These are phyloP conservation scores for Apis cerana DNA, from an alignment of 1,140 invertebrate genomes.

Conservation along the genomic window DNA sequence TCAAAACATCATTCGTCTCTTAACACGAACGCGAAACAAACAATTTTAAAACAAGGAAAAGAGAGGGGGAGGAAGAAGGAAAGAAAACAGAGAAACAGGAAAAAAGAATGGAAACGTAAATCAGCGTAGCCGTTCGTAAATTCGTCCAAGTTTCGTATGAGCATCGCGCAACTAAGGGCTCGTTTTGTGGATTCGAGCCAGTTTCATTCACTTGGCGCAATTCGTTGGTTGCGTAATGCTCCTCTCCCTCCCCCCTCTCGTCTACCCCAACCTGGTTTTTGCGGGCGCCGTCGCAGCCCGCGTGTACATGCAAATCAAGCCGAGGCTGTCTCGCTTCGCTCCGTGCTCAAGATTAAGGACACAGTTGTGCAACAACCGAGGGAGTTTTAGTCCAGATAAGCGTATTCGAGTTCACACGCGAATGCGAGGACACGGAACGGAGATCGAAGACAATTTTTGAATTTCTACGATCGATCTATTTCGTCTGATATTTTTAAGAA, in stretches of 20 bases:
- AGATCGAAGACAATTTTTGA: too few relatives aligned
- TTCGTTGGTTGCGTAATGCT: constrained; percentile 45
- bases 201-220: constrained; percentile 66
- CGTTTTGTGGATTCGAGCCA: constrained; percentile 60
- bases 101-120: background rate
- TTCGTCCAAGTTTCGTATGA: background rate
- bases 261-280: constrained; percentile 45
- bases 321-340: constrained; percentile 36
- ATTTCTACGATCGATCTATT: too few relatives aligned
- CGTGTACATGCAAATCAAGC: constrained; percentile 57
- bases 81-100: background rate
- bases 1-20: too few relatives aligned
- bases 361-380: constrained; percentile 45
- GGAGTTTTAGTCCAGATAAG: constrained; percentile 51
- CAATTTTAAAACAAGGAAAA: background rate
- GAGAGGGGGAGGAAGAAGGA: background rate
- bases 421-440: too few relatives aligned
- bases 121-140: background rate
- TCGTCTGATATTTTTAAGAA: too few relatives aligned
- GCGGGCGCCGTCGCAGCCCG: constrained; percentile 36
- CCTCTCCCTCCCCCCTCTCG: constrained; percentile 19
- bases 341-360: constrained; percentile 65
- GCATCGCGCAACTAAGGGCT: constrained; percentile 30
- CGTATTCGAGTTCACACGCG: constrained; percentile 20
- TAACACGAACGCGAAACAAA: too few relatives aligned